phyloP scores from a whole-genome alignment of 2,888 invertebrate genomes.

The Sinotaia quadrata region DNA sequence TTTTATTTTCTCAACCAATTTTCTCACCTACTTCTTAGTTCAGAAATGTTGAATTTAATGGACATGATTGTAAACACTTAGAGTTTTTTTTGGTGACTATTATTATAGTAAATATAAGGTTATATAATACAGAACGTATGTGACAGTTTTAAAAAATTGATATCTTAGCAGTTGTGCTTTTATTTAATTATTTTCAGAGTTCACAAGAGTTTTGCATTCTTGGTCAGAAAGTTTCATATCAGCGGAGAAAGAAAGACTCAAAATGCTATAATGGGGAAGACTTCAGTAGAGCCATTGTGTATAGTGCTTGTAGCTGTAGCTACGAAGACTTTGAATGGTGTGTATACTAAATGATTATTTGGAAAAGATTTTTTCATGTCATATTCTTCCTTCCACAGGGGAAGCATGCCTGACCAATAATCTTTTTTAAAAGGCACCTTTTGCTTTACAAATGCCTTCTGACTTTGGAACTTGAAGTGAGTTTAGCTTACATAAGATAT shows the following conservation, averaged over 20 bases:
- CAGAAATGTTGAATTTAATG: not conserved
- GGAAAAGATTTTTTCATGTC: no score
- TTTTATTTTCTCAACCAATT: no score
- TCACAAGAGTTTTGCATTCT: slow-evolving; percentile 49
- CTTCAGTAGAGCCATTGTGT: slow-evolving; percentile 45
- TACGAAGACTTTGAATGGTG: slow-evolving; percentile 67
- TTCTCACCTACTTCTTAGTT: slow-evolving; percentile 3
- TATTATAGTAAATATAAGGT: no score
- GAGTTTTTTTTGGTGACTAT: not conserved
- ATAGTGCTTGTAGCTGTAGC: slow-evolving; percentile 50
- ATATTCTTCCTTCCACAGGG: no score
- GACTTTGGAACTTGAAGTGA: no score
- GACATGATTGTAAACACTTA: not conserved
- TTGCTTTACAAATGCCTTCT: no score
- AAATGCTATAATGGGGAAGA: slow-evolving; percentile 58
- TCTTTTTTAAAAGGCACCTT: no score
- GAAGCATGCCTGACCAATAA: no score
- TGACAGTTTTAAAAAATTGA: no score
- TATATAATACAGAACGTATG: no score
- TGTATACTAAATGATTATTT: not conserved
- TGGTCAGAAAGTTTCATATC: slow-evolving; percentile 53
- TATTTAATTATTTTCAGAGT: slow-evolving; percentile 5
- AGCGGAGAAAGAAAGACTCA: slow-evolving; percentile 49
- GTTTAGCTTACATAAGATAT: no score
- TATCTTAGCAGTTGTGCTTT: not conserved